Base-by-base conservation (phyloP, 2,888 invertebrate genomes). In the Malthinus flaveolus region DNA sequence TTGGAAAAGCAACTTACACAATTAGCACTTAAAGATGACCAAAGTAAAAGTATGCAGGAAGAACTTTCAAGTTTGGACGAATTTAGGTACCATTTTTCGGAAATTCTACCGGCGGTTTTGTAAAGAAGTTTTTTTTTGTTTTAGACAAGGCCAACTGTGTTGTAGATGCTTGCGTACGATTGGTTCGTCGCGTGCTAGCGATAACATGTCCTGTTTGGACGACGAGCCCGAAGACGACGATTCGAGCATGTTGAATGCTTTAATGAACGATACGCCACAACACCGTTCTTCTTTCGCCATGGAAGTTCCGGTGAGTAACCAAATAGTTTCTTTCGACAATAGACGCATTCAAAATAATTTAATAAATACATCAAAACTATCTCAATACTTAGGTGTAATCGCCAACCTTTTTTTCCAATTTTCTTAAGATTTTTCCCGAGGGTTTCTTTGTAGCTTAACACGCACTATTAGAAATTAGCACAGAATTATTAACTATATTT, bases 41-140 rank as follows among this genome's bases (percentile, higher is more conserved):
- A 91, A 72, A 87, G 91, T 75, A 91, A 90, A 75, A 89, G 87
- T 51, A 85, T 90, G 79, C 91, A 93, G 68, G 92, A 93, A 71
- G 93, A 93, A 77, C 85, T 93, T 70, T 87, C 86, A 52, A 88
- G 90, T 65, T 83, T 92, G 67, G 92, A 93, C 75, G 92, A 93
- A 89, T 90, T 92, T 67, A 42, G 39, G 39, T 42, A 42, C n/a
- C n/a, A n/a, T 33, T 31, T 32, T 45, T 9, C 34, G 45, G 9
- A 42, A 47, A 13, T n/a, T n/a, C n/a, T n/a, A n/a, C n/a, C n/a
- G n/a, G n/a, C n/a, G n/a, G n/a, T n/a, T n/a, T n/a, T n/a, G n/a
- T n/a, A n/a, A n/a, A n/a, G n/a, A n/a, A n/a, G 15, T 11, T 12
- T 12, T 37, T 37, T 13, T 60, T 63, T 56, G 64, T 74, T 74